Evolutionary conservation across 2,888 invertebrate genomes (phyloP).

Genomic region (Cataglyphis rosenhaueri): DNA sequence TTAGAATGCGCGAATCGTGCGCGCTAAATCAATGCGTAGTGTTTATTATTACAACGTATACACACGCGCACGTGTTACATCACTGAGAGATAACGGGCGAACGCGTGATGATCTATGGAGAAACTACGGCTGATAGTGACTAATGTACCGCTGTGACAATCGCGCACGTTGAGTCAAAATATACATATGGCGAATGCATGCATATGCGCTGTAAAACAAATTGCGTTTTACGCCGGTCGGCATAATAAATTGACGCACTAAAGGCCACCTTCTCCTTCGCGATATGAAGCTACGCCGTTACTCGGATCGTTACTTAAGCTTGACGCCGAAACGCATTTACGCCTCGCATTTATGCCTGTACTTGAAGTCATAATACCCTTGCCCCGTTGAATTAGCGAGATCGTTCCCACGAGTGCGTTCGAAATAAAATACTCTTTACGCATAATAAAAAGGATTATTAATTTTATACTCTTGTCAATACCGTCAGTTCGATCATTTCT

Average conservation of each 20-base stretch:
- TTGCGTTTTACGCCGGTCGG: conserved; percentile 41
- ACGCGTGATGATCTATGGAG: conserved; percentile 27
- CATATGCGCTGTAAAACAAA: conserved; percentile 27
- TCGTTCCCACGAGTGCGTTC: neutral
- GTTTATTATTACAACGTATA: conserved; percentile 6
- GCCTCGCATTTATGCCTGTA: conserved; percentile 2
- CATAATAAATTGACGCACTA: conserved; percentile 50
- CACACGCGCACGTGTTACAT: neutral
- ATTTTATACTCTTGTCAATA: no score
- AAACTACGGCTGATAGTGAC: conserved; percentile 40
- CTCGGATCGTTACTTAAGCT: conserved; percentile 24
- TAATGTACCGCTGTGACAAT: conserved; percentile 46
- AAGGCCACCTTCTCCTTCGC: conserved; percentile 8
- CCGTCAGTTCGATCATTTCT: no score
- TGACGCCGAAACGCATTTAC: neutral
- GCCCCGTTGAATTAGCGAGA: conserved; percentile 1
- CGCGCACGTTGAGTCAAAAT: conserved; percentile 39
- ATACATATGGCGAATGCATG: conserved; percentile 14
- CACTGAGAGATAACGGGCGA: conserved; percentile 10
- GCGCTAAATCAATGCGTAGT: conserved; percentile 25
- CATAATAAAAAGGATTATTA: no score
- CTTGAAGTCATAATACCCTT: neutral
- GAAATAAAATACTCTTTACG: neutral
- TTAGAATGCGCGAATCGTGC: conserved; percentile 1
- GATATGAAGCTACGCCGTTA: conserved; percentile 34